phyloP scores from a whole-genome alignment of 1,140 invertebrate species.

The Colletes latitarsis region DNA sequence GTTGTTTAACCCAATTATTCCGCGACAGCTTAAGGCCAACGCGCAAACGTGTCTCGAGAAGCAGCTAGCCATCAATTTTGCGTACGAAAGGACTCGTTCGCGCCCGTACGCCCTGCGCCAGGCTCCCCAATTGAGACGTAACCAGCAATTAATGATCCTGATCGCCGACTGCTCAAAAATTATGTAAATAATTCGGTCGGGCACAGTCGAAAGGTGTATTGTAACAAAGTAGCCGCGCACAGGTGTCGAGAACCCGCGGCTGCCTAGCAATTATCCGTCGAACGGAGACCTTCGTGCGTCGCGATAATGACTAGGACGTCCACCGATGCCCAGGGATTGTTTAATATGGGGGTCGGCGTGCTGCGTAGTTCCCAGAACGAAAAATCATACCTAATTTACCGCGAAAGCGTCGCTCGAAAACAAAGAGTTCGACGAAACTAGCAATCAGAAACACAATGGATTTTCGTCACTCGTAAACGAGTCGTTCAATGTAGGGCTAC shows the following conservation, averaged over 20 bases:
- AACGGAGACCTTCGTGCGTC: not conserved
- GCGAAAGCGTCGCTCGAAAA: no score
- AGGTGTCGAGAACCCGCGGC: no score
- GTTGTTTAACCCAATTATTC: slow-evolving; percentile 35
- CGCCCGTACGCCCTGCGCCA: not conserved
- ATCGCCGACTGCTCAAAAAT: slow-evolving; percentile 32
- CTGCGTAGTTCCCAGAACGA: no score
- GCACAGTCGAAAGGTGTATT: no score
- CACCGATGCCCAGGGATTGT: not conserved
- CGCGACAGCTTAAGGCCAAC: not conserved
- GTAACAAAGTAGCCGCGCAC: not conserved
- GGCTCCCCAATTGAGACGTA: not conserved
- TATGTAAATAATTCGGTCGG: slow-evolving; percentile 21
- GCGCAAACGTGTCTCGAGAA: not conserved
- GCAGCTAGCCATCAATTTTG: not conserved
- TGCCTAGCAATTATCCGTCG: slow-evolving; percentile 6
- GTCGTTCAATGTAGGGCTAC: no score
- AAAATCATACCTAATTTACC: no score
- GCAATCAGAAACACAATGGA: no score
- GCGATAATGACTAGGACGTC: slow-evolving; percentile 19
- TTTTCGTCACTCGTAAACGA: no score
- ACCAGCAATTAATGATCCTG: not conserved
- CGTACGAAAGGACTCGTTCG: not conserved
- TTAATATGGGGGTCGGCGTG: slow-evolving; percentile 1
- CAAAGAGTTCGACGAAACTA: no score